Evolutionary conservation across 2,888 invertebrate species (phyloP).

Genomic region (Cephus spinipes): DNA sequence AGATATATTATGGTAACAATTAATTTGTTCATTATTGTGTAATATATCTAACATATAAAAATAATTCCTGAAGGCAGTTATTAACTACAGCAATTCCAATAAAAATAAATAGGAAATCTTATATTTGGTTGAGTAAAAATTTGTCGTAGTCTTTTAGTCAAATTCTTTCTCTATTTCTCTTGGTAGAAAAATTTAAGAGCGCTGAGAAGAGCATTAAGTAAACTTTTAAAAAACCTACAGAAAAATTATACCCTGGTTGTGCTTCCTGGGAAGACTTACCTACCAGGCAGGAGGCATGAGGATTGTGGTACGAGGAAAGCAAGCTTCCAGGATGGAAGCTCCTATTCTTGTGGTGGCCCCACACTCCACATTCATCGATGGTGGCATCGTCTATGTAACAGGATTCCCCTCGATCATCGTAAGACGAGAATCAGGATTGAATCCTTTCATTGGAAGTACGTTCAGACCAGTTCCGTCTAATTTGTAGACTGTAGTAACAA

Average conservation of each 20-base stretch:
- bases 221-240: conserved; percentile 48
- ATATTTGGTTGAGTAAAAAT: neutral
- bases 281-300: conserved; percentile 84
- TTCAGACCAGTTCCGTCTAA: conserved; percentile 42
- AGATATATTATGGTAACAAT: neutral
- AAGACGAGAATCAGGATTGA: conserved; percentile 81
- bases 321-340: conserved; percentile 81
- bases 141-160: neutral
- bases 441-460: conserved; percentile 91
- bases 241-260: conserved; percentile 73
- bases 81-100: neutral
- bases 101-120: neutral
- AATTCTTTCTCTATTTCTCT: neutral
- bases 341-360: conserved; percentile 89
- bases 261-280: conserved; percentile 79
- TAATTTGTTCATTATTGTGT: neutral
- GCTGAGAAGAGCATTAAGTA: neutral
- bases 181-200: conserved; percentile 1
- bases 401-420: conserved; percentile 88
- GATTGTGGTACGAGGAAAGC: conserved; percentile 80
- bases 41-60: neutral
- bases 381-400: conserved; percentile 85
- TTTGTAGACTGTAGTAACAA: neutral
- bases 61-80: neutral
- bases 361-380: conserved; percentile 91